Base-by-base conservation (phyloP, 2,888 invertebrate genomes). In the Choreutis nemorana region DNA sequence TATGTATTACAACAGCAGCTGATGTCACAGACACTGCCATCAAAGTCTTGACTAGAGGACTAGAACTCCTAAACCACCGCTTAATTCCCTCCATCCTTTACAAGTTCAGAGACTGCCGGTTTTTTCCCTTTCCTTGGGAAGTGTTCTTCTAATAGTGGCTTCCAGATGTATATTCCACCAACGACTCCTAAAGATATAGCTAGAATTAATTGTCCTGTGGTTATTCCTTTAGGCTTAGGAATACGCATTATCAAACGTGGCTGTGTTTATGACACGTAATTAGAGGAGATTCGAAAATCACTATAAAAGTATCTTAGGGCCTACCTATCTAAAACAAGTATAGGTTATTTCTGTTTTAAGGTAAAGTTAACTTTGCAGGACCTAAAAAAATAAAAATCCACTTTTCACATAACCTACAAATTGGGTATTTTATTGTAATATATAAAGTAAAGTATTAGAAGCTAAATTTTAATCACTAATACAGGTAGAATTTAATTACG, bases 101-200 rank as follows among this genome's bases (percentile, higher is more conserved):
- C 26, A 33, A 26, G 32, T 33, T 42, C 29, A 34, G 7, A 18
- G 9, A 21, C 28, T 34, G 50, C 25, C 14, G 25, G 28, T 44
- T 45, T 29, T 43, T 49, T 24, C 4, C n/a, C n/a, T n/a, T 25
- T 29, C 30, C 41, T 47, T 8, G 50, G 50, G 37, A 47, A 63
- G 36, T 49, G 46, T 3, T 70, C 60, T 31, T 62, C 50, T 29
- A 81, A 56, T 4, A 75, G 23, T 2, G 82, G 82, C 45, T 59
- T 70, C 82, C 81, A 82, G 41, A 81, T 73, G 40, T 82, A 82
- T 36, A 72, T 40, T 36, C 82, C 81, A 31, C 72, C 50, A 24
- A 72, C 41, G 29, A 71, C 52, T 14, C 83, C 83, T 28, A 81
- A 36, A 39, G 73, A 34, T 16, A 65, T 46, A 8, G 60, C 65